phyloP scores from a whole-genome alignment of 2,888 invertebrate genomes.

The Lasioglossum figueresi region DNA sequence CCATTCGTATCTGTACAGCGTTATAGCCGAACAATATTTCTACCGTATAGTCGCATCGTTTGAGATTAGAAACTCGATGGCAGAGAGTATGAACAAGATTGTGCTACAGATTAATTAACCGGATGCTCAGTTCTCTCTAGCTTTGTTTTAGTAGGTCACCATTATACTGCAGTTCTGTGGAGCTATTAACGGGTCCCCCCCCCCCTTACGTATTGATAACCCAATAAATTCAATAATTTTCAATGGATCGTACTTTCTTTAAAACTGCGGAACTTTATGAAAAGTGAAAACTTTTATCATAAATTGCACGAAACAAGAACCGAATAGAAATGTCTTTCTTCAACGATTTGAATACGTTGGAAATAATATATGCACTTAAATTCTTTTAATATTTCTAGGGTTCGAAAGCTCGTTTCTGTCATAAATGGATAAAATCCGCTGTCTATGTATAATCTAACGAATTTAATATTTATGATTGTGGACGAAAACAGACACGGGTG shows the following conservation, averaged over 20 bases:
- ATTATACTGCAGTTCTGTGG: background rate
- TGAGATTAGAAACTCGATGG: background rate
- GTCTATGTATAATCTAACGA: background rate
- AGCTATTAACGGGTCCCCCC: background rate
- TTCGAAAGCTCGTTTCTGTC: background rate
- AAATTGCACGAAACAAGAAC: background rate
- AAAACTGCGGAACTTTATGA: no score
- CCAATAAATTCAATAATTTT: background rate
- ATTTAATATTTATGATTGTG: background rate
- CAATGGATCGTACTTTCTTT: no score
- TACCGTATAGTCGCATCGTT: background rate
- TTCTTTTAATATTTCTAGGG: background rate
- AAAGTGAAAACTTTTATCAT: background rate
- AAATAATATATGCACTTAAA: background rate
- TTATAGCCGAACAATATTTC: background rate
- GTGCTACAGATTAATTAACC: background rate
- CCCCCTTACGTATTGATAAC: background rate
- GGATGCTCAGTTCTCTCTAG: background rate
- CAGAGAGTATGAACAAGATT: background rate
- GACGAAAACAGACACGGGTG: background rate
- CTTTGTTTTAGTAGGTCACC: background rate
- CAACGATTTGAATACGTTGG: background rate
- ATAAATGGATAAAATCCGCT: background rate
- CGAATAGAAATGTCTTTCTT: background rate
- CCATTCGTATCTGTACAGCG: background rate